Percentiles rank a stretch among this genome's conserved stretches.
These are phyloP conservation scores for Drosophila maculinotata DNA, from an alignment of 2,888 invertebrate species.

Conservation along the genomic window DNA sequence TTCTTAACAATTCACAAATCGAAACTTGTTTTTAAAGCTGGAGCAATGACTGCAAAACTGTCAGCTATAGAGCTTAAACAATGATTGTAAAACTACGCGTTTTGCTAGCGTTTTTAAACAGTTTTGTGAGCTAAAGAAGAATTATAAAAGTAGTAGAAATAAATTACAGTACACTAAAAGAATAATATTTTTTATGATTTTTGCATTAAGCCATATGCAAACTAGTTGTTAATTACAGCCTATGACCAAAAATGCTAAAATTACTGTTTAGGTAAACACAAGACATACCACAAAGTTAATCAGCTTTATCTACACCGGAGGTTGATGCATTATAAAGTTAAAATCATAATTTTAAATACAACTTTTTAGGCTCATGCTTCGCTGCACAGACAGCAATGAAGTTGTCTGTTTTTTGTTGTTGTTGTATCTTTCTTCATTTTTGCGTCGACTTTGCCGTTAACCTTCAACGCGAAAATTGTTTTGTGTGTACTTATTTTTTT, in stretches of 20 bases:
- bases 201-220: constrained; percentile 31
- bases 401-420: constrained; percentile 26
- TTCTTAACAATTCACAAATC: no score
- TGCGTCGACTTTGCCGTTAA: constrained; percentile 58
- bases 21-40: no score
- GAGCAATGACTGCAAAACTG: no score
- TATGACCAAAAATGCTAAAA: constrained; percentile 18
- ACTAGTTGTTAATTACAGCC: constrained; percentile 44
- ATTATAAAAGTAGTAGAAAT: no score
- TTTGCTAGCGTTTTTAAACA: no score
- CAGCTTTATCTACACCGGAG: constrained; percentile 29
- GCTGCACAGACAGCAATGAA: constrained; percentile 59
- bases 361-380: constrained; percentile 61
- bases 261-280: constrained; percentile 27
- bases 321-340: constrained; percentile 36
- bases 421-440: constrained; percentile 40
- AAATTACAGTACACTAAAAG: no score
- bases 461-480: constrained; percentile 67
- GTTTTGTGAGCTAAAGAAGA: no score
- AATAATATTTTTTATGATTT: not conserved
- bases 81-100: no score
- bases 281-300: constrained; percentile 34
- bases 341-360: constrained; percentile 61
- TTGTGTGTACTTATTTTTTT: constrained; percentile 45
- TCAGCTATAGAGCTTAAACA: no score